A percentile compares a stretch with the other conserved stretches of the same genome.
Evolutionary conservation across 37 sponge, comb jelly and placozoan species (phyloP).

Genomic region (Hormiphora californensis): DNA sequence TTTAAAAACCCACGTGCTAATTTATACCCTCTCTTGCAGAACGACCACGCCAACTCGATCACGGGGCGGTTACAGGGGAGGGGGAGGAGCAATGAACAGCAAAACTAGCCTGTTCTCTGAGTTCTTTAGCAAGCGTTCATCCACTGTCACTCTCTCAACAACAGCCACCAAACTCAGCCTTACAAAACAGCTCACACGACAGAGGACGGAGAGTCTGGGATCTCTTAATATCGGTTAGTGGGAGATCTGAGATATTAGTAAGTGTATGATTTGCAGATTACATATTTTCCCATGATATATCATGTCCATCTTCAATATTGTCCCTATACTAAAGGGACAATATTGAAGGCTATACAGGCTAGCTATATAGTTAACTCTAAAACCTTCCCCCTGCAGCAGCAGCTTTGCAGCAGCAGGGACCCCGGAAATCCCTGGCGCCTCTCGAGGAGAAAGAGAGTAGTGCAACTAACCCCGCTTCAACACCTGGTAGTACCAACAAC

Average conservation of each 20-base stretch:
- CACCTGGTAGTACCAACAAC: no score
- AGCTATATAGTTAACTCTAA: background rate
- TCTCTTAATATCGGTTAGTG: background rate
- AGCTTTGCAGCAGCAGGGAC: conserved; percentile 2
- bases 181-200: conserved; percentile 39
- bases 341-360: background rate
- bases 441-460: conserved; percentile 22
- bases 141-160: conserved; percentile 24
- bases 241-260: no score
- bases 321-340: background rate
- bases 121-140: background rate
- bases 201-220: background rate
- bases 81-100: no score
- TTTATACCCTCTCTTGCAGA: no score
- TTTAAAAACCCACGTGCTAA: no score
- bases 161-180: conserved; percentile 15
- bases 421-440: conserved; percentile 29
- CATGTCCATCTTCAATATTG: no score
- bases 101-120: background rate
- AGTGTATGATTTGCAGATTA: no score
- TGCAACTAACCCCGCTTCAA: no score
- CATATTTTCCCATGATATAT: no score
- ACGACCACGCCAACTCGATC: no score
- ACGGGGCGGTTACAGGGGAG: no score
- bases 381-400: background rate